Conservation (phyloP, 2,797 vertebrate species). For the Tenualosa thibaudeaui region DNA sequence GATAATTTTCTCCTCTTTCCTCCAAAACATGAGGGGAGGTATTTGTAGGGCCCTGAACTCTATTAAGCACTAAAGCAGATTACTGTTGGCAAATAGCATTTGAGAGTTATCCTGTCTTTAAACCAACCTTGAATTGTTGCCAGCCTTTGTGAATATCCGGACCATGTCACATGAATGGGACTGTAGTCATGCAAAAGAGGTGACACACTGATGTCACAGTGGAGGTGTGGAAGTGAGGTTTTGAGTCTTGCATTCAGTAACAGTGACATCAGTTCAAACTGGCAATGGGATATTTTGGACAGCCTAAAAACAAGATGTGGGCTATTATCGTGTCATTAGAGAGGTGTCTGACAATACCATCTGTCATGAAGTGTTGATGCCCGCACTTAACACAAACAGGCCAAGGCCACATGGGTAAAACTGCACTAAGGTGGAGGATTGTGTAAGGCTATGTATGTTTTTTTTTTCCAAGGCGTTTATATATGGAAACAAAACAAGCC, state of each 20-base stretch:
- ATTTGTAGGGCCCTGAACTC: not conserved
- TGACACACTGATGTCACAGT: not conserved
- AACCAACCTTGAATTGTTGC: conserved; percentile 16
- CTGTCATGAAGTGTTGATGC: not conserved
- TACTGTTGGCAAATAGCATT: conserved; percentile 29
- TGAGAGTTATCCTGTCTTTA: conserved; percentile 33
- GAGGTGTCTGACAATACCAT: not conserved
- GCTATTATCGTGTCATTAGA: not conserved
- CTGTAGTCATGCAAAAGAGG: conserved; percentile 1
- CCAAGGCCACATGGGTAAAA: conserved; percentile 2
- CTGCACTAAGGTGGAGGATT: conserved; percentile 8
- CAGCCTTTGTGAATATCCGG: conserved; percentile 17
- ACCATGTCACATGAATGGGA: not conserved
- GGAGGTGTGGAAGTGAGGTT: not conserved
- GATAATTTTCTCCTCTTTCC: not conserved
- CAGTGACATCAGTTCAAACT: not conserved
- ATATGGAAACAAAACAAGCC: conserved; percentile 38
- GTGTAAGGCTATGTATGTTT: not conserved
- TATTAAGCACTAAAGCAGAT: conserved; percentile 37
- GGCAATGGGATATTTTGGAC: not conserved
- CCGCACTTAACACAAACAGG: not conserved
- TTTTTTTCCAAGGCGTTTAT: conserved; percentile 27
- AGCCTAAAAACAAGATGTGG: not conserved
- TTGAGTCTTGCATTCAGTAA: not conserved
- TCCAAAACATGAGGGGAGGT: conserved; percentile 12